phyloP scores from a whole-genome alignment of 2,888 invertebrate genomes.

The Drosophila birchii region DNA sequence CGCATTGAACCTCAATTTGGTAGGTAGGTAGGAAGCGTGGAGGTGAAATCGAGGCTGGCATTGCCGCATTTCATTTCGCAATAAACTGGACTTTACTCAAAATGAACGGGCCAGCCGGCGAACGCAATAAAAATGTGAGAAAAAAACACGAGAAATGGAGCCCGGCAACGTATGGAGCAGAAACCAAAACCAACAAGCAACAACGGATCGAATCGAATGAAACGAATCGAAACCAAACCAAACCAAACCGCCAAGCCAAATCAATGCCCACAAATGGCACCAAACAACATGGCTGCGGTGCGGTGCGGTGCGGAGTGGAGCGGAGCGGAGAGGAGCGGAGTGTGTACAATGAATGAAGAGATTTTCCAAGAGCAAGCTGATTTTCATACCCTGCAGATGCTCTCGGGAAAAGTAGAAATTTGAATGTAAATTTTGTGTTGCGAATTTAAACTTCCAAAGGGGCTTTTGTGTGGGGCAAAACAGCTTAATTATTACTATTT shows the following conservation, averaged over 20 bases:
- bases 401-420: background rate
- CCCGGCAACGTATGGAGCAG: constrained; percentile 13
- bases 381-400: constrained; percentile 19
- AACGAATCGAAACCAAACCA: constrained; percentile 28
- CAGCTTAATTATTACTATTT: too few relatives aligned
- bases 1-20: constrained; percentile 17
- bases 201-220: constrained; percentile 40
- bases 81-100: constrained; percentile 57
- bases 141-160: constrained; percentile 19
- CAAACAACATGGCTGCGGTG: constrained; percentile 43
- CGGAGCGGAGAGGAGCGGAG: background rate
- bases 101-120: constrained; percentile 35
- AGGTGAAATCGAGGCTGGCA: constrained; percentile 2
- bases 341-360: constrained; percentile 21
- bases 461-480: background rate
- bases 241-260: constrained; percentile 62
- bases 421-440: background rate
- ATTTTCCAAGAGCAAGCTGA: constrained; percentile 5
- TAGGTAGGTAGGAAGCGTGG: background rate
- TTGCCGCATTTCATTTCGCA: constrained; percentile 50
- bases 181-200: constrained; percentile 49
- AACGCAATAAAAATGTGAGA: constrained; percentile 52
- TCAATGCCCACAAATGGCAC: constrained; percentile 61
- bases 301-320: too few relatives aligned
- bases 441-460: too few relatives aligned